Evolutionary conservation across 1,140 invertebrate genomes (phyloP), one percentile per base, ranked within the genome.

Genomic region (Cherax quadricarinatus): DNA sequence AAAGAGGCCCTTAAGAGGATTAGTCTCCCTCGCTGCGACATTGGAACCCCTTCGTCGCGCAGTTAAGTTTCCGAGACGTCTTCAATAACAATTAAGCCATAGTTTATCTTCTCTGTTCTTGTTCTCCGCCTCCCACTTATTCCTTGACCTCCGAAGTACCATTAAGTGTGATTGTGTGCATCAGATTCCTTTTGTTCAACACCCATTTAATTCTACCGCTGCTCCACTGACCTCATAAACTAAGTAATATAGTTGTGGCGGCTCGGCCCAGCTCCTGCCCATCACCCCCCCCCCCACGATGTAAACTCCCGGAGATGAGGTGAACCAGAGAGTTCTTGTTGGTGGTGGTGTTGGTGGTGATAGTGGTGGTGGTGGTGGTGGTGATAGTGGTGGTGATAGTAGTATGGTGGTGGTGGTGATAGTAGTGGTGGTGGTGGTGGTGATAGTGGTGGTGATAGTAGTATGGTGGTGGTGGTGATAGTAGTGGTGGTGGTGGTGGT

Each of bases 151-250:
- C 88, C 24, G 21, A 90, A 85, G 88, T 90, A 60, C 88, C 81
- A 90, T 90, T 90, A 90, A 90, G 70, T 9, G 48, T 73, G 88
- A 83, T 73, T 83, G 79, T 75, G 88, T 83, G 79, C 80, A 62
- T 60, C 24, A 53, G 41, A 90, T 81, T 83, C 88, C 88, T 90
- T 90, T 90, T 90, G 81, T 85, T 84, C 88, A 57, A 73, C 82
- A 66, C 41, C 82, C 81, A 82, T 60, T 78, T 75, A 53, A 73
- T 75, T 85, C 81, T 73, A 60, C 49, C 81, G 60, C 62, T 87
- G 73, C 73, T 87, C 85, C n/a, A 14, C 70, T 14, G 70, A 53
- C 48, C 70, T 78, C 70, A 51, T 87, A 78, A 87, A 87, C 49
- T 57, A 10, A 10, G 21, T 30, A 60, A 70, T n/a, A 48, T 70